Base-by-base conservation (phyloP, 2,888 invertebrate genomes). In the Troilus luridus region DNA sequence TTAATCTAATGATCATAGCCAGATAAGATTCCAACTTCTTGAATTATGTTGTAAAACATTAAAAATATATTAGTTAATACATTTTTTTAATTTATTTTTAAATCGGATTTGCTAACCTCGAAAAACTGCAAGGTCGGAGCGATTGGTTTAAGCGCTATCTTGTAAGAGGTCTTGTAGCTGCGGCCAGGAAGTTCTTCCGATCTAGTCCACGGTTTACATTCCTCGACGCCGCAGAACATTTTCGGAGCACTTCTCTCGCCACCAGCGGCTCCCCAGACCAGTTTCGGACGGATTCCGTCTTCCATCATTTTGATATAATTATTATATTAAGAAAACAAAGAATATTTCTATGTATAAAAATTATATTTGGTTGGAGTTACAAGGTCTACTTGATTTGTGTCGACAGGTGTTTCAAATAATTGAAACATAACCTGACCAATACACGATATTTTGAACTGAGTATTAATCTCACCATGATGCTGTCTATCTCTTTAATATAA, bases 181-280 rank as follows among this genome's bases (percentile, higher is more conserved):
- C 91, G 85, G 21, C 90, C 90, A 11, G 90, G 90, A 14, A 92
- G 89, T n/a, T 92, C 91, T 27, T 92, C 91, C 17, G 90, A 58
- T 24, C 89, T 92, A 2, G 91, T 91, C 92, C 92, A 92, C 8
- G 92, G 92, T 58, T 85, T 64, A 11, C 90, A 90, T 12, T 90
- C 85, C 17, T 90, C 88, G 21, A 90, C 88, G 6, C 72, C 88
- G 27, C 81, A 85, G n/a, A 90, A 85, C 24, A 64, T 27, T 62
- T 90, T 90, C 56, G 85, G 88, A 56, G 5, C 27, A 17, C 6
- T 19, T 24, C n/a, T n/a, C 54, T 54, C 21, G 9, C 81, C 24
- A 21, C 77, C n/a, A 10, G 90, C 58, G 21, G 72, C 60, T 0
- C 58, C 58, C 90, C 90, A 90, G 21, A 90, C 90, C 72, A 67